phyloP scores from a whole-genome alignment of 2,113 vertebrate genomes.

The Stegastes partitus region DNA sequence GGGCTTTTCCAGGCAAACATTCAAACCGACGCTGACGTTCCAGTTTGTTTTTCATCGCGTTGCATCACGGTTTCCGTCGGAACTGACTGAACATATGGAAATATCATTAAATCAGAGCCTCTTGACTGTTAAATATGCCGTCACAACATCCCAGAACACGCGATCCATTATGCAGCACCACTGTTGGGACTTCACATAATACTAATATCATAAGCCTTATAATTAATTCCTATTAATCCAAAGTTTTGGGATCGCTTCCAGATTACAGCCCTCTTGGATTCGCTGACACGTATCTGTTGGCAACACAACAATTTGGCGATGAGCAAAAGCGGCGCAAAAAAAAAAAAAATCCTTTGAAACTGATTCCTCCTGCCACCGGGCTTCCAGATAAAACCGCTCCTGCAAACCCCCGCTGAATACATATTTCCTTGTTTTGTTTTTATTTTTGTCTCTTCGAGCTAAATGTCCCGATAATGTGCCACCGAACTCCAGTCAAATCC shows the following conservation, averaged over 20 bases:
- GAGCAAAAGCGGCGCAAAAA: background rate
- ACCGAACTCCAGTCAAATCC: conserved; percentile 22
- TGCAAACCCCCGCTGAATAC: conserved; percentile 2
- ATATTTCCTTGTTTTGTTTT: conserved; percentile 4
- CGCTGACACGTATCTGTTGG: conserved; percentile 22
- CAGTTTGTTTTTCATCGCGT: background rate
- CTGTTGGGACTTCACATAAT: conserved; percentile 9
- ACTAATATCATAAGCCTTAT: conserved; percentile 14
- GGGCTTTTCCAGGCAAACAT: background rate
- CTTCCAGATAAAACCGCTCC: conserved; percentile 15
- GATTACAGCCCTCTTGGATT: conserved; percentile 26
- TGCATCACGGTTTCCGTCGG: conserved; percentile 4
- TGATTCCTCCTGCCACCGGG: background rate
- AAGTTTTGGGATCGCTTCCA: conserved; percentile 21
- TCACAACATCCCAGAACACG: conserved; percentile 8
- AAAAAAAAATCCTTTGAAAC: conserved; percentile 7
- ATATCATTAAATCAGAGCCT: background rate
- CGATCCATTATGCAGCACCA: background rate
- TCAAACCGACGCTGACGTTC: background rate
- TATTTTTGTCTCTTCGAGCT: background rate
- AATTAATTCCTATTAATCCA: conserved; percentile 44
- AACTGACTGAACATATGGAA: background rate
- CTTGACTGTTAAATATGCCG: background rate
- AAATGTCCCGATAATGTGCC: conserved; percentile 26
- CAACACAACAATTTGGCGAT: conserved; percentile 23